A percentile compares a stretch with the other conserved stretches of the same genome.
Evolutionary conservation across 1,140 invertebrate species (phyloP).

Genomic region (Drosophila miranda): DNA sequence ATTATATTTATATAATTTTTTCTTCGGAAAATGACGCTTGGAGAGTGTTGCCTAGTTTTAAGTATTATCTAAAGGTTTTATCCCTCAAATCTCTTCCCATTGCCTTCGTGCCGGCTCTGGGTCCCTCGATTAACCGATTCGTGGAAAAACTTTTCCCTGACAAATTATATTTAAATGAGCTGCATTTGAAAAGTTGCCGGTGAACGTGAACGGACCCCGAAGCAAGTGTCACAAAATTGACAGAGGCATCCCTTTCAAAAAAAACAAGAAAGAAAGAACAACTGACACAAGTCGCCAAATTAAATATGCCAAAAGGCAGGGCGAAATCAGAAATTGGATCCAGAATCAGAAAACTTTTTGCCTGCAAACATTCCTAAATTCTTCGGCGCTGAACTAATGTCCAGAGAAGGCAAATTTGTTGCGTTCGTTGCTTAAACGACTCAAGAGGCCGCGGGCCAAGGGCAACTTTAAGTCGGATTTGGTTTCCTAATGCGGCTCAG

Average conservation of each 20-base stretch:
- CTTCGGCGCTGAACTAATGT: slow-evolving; percentile 46
- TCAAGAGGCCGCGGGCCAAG: slow-evolving; percentile 32
- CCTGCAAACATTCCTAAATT: slow-evolving; percentile 58
- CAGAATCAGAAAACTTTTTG: slow-evolving; percentile 58
- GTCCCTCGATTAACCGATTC: slow-evolving; percentile 37
- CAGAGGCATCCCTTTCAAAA: slow-evolving; percentile 47
- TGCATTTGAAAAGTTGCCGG: slow-evolving; percentile 69
- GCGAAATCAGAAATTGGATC: slow-evolving; percentile 52
- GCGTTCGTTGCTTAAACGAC: slow-evolving; percentile 58
- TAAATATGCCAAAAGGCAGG: slow-evolving; percentile 73
- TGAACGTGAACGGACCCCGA: slow-evolving; percentile 37
- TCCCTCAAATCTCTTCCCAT: slow-evolving; percentile 5
- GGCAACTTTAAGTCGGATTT: slow-evolving; percentile 56
- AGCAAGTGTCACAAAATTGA: slow-evolving; percentile 63
- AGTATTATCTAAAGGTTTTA: not conserved
- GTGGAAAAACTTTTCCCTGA: slow-evolving; percentile 47
- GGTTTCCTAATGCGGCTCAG: slow-evolving; percentile 52
- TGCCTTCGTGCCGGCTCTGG: not conserved
- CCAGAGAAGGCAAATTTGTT: slow-evolving; percentile 42
- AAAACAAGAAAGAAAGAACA: slow-evolving; percentile 27
- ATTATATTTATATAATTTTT: not conserved
- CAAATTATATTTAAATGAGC: slow-evolving; percentile 78
- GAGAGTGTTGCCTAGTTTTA: too few species aligned
- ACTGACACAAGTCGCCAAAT: slow-evolving; percentile 69
- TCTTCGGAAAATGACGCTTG: not conserved